phyloP scores from a whole-genome alignment of 2,888 invertebrate species.

The Ennomos quercinarius region DNA sequence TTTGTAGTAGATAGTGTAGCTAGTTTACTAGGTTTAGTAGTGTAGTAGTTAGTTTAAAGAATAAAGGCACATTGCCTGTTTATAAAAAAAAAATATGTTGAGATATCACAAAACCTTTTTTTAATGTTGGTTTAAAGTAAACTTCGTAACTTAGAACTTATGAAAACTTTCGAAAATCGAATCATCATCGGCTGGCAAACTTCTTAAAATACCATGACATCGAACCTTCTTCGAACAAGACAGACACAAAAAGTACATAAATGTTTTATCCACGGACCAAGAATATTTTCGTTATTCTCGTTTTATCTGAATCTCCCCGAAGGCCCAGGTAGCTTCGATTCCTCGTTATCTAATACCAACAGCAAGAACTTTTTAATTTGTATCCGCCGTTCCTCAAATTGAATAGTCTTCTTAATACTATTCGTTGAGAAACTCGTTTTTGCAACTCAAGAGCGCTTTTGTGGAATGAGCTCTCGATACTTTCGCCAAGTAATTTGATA shows the following conservation, averaged over 20 bases:
- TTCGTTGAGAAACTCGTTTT: conserved; percentile 24
- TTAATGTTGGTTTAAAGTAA: too few species aligned
- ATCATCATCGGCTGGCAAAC: not conserved
- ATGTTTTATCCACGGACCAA: too few species aligned
- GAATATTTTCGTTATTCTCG: too few species aligned
- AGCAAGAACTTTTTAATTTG: conserved; percentile 32
- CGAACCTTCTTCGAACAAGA: not conserved
- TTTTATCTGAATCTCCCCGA: conserved; percentile 15
- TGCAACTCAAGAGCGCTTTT: conserved; percentile 27
- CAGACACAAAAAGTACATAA: conserved; percentile 1
- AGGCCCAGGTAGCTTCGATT: conserved; percentile 19
- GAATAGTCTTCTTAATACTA: conserved; percentile 25
- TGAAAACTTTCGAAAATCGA: not conserved
- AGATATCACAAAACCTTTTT: too few species aligned
- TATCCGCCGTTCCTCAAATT: conserved; percentile 30
- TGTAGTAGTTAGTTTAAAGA: too few species aligned
- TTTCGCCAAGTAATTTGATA: conserved; percentile 32
- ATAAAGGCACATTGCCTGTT: too few species aligned
- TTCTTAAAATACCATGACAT: not conserved
- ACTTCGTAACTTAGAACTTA: not conserved
- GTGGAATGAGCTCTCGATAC: conserved; percentile 28
- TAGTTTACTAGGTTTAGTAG: too few species aligned
- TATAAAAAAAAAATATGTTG: too few species aligned
- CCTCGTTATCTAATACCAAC: conserved; percentile 28
- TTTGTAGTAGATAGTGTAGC: too few species aligned